phyloP scores from a whole-genome alignment of 2,113 vertebrate genomes.

The Callipepla squamata region DNA sequence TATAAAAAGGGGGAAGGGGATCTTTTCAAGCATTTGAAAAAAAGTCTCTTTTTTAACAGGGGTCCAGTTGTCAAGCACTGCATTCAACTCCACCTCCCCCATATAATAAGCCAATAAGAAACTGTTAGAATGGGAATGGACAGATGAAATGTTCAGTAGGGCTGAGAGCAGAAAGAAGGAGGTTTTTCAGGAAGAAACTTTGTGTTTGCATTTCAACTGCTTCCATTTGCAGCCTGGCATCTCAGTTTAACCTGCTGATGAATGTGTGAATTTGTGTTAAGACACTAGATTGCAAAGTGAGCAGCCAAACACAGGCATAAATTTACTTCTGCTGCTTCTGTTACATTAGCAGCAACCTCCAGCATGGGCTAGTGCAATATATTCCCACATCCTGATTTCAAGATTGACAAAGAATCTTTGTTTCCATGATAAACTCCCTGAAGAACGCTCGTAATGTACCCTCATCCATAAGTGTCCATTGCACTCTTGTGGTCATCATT shows the following conservation, averaged over 20 bases:
- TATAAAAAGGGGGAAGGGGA: background rate
- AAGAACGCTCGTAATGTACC: background rate
- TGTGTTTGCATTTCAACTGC: slow-evolving; percentile 19
- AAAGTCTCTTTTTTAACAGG: background rate
- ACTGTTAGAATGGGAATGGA: background rate
- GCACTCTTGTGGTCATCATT: background rate
- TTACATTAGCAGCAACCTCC: background rate
- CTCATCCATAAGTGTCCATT: background rate
- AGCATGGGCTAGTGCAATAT: background rate
- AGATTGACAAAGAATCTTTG: background rate
- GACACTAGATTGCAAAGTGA: slow-evolving; percentile 21
- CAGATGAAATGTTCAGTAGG: background rate
- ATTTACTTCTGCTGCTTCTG: slow-evolving; percentile 13
- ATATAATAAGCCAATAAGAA: background rate
- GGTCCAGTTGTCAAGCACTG: background rate
- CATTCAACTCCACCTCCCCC: background rate
- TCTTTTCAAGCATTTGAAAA: background rate
- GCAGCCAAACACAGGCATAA: slow-evolving; percentile 27
- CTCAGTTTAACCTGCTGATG: slow-evolving; percentile 34
- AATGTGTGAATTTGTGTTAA: slow-evolving; percentile 15
- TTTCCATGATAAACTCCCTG: background rate
- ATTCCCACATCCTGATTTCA: background rate
- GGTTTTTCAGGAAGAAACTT: background rate
- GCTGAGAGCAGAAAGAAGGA: background rate
- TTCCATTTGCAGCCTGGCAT: slow-evolving; percentile 25